These are phyloP conservation scores for Drosophila buzzatii DNA, from an alignment of 2,888 invertebrate species.

Conservation along the genomic window DNA sequence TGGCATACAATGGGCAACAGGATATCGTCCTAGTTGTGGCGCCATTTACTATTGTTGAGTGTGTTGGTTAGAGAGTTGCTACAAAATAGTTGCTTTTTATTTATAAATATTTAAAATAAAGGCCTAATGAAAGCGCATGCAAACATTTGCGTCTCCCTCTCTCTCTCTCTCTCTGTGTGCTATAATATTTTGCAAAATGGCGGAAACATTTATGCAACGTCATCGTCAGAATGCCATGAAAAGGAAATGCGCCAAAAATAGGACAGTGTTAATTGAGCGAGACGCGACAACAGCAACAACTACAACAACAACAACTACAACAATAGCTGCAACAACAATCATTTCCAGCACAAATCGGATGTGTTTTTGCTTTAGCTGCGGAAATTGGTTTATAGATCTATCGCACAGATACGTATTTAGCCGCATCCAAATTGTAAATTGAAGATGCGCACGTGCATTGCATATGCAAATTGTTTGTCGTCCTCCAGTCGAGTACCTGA, in stretches of 20 bases:
- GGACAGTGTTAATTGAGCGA: conserved; percentile 70
- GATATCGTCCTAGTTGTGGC: conserved; percentile 54
- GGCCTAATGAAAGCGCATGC: conserved; percentile 67
- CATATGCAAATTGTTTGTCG: conserved; percentile 72
- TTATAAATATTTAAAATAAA: conserved; percentile 73
- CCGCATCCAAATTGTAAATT: conserved; percentile 68
- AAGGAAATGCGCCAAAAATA: conserved; percentile 73
- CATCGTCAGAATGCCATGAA: conserved; percentile 54
- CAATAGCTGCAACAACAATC: too few relatives aligned
- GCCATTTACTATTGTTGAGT: conserved; percentile 10
- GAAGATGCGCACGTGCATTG: conserved; percentile 76
- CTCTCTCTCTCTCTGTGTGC: not conserved
- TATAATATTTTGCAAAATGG: conserved; percentile 47
- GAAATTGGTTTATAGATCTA: conserved; percentile 75
- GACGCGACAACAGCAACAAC: conserved; percentile 38
- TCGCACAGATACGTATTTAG: conserved; percentile 66
- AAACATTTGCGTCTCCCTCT: conserved; percentile 10
- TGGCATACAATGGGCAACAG: conserved; percentile 64
- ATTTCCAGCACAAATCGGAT: conserved; percentile 39
- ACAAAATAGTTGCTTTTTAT: conserved; percentile 63
- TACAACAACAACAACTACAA: conserved; percentile 1
- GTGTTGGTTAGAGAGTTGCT: conserved; percentile 19
- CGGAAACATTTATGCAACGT: conserved; percentile 65
- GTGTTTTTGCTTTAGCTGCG: conserved; percentile 53
- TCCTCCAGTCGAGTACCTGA: conserved; percentile 59